Percentiles rank a stretch among this genome's conserved stretches.
Conservation (phyloP, 1,140 invertebrate species). For the Cepaea nemoralis region DNA sequence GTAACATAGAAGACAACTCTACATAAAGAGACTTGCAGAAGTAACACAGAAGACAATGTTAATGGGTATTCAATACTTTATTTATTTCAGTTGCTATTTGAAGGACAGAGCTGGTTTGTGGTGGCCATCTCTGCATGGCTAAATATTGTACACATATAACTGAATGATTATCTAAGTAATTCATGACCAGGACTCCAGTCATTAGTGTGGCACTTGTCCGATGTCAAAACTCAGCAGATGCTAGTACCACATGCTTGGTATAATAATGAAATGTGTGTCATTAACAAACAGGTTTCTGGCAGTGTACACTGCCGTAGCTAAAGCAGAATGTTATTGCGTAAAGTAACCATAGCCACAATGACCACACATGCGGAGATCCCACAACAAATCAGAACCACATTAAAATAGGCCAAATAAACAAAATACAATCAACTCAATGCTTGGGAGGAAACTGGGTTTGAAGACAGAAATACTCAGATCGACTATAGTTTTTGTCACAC, state of each 20-base stretch:
- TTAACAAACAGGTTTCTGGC: neutral
- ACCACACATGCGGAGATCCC: neutral
- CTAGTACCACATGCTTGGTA: neutral
- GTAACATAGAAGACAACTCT: too few species aligned
- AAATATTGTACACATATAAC: neutral
- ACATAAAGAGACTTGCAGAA: too few species aligned
- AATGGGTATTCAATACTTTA: slow-evolving; percentile 44
- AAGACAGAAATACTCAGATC: too few species aligned
- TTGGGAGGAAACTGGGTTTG: too few species aligned
- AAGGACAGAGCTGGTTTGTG: slow-evolving; percentile 39
- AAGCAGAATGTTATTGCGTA: neutral
- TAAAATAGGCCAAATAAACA: neutral
- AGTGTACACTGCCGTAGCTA: neutral
- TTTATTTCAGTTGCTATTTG: slow-evolving; percentile 40
- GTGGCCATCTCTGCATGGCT: slow-evolving; percentile 37
- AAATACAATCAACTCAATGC: neutral
- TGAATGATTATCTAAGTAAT: neutral
- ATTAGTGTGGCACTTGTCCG: neutral
- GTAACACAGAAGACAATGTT: neutral
- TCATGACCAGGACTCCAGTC: neutral
- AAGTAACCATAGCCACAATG: neutral
- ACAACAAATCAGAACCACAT: neutral
- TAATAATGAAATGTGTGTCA: neutral
- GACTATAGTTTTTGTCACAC: too few species aligned
- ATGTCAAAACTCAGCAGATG: neutral